Evolutionary conservation across 2,797 vertebrate species (phyloP), one percentile per base, ranked within the genome.

Genomic region (Lophotriccus pileatus): DNA sequence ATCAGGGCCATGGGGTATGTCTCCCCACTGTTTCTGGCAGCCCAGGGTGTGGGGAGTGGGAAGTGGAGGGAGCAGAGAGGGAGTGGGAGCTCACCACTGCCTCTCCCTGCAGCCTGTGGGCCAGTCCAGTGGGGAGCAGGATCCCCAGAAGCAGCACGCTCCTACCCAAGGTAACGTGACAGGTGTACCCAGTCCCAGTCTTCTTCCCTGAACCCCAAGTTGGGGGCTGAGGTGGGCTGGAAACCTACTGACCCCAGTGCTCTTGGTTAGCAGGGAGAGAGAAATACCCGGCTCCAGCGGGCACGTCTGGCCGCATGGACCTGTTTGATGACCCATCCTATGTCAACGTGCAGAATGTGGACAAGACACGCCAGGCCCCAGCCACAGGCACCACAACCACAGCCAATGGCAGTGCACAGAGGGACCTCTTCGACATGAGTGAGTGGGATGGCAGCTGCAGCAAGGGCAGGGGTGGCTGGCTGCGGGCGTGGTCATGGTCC

Each of bases 401-500:
- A 0, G 86, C 97, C 73, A 97, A 95, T 0, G 99, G 99, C 87
- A 98, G 98, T 4, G 46, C 97, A 36, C 98, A 99, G 97, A 98
- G 98, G 82, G 99, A 99, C 79, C 98, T 98, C 52, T 99, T 99
- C 8, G 99, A 99, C 95, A 99, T 99, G 99, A 99, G 99, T 99
- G 96, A 98, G 99, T 98, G 36, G 9, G 13, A 24, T 0, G 0
- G 52, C 0, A 5, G 23, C 53, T 0, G 1, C 13, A 6, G 67
- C 37, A 2, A 2, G 58, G 41, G 32, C 17, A 13, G 17, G 20
- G 41, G 4, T 4, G 17, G 19, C 23, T 43, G 39, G 7, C 47
- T 5, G 23, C 0, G 7, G 34, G 47, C 10, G 28, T 7, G 0
- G 6, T 58, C 22, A 6, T 0, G 0, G 10, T 32, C 10, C 23